Base-by-base conservation (phyloP, 1,140 invertebrate genomes). In the Melanaphis sacchari region DNA sequence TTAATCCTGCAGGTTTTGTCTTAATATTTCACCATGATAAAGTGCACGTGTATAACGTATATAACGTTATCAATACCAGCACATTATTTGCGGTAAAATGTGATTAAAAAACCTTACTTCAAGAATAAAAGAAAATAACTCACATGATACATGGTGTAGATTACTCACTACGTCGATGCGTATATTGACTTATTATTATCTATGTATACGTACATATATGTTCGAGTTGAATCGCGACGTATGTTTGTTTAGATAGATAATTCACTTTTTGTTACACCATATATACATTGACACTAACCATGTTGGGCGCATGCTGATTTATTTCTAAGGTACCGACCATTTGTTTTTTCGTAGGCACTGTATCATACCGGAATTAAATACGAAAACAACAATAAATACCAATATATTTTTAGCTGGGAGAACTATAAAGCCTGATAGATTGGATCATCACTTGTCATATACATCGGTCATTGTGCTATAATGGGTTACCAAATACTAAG, bases 171-270 rank as follows among this genome's bases (percentile, higher is more conserved):
- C 5, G 7, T 0, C 59, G 59, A 76, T 66, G 31, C 11, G 59
- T 15, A 66, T 76, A 76, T 76, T 76, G 59, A n/a, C 59, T 76
- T n/a, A n/a, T n/a, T n/a, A 76, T 76, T 76, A 76, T n/a, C 59
- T 36, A n/a, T n/a, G 15, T 76, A 31, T 11, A 31, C 24, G 22
- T 31, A 59, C 26, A 66, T 15, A 15, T 52, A 7, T 66, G 31
- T 76, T 31, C 4, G 31, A 36, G 59, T 4, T n/a, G 5, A 66
- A 66, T 31, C 31, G 3, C 59, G 31, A n/a, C 3, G n/a, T 76
- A 21, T n/a, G 59, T 76, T n/a, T 22, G 31, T 36, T n/a, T 76
- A n/a, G 31, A 31, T 66, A 31, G 26, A 76, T 76, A 76, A n/a
- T 76, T 76, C 59, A 76, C 59, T 76, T n/a, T 1, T 76, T 76